Evolutionary conservation across 2,888 invertebrate species (phyloP).

Genomic region (Conomelus anceps): DNA sequence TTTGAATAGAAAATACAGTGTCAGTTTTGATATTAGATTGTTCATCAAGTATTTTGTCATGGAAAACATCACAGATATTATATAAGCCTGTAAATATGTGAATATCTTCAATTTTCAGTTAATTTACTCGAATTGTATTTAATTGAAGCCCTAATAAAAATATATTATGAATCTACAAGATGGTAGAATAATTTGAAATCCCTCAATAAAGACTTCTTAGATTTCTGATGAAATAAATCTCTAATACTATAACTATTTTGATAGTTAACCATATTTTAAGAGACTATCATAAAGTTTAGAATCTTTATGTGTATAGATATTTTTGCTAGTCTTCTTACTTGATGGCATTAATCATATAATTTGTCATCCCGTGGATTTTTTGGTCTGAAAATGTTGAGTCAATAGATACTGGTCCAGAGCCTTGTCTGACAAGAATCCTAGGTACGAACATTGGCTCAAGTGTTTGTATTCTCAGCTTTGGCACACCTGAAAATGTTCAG

Average conservation of each 20-base stretch:
- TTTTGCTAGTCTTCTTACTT: constrained; percentile 30
- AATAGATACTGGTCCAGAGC: constrained; percentile 29
- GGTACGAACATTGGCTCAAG: constrained; percentile 37
- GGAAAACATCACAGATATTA: too few relatives aligned
- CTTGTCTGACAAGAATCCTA: constrained; percentile 27
- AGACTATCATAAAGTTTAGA: neutral
- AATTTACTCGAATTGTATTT: too few relatives aligned
- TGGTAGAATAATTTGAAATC: too few relatives aligned
- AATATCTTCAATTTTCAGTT: too few relatives aligned
- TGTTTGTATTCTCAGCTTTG: constrained; percentile 37
- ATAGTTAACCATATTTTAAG: neutral
- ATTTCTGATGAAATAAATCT: neutral
- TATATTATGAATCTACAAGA: too few relatives aligned
- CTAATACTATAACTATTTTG: too few relatives aligned
- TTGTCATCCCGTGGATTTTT: constrained; percentile 27
- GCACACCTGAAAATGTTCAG: constrained; percentile 25
- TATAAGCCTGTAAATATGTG: too few relatives aligned
- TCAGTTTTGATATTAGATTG: too few relatives aligned
- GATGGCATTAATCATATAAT: constrained; percentile 21
- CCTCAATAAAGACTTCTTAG: too few relatives aligned
- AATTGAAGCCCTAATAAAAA: too few relatives aligned
- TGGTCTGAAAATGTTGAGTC: constrained; percentile 34
- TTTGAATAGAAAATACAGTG: too few relatives aligned
- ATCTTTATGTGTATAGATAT: neutral
- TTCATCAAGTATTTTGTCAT: too few relatives aligned